Base-by-base conservation (phyloP, 2,113 vertebrate species). In the Pipa parva region DNA sequence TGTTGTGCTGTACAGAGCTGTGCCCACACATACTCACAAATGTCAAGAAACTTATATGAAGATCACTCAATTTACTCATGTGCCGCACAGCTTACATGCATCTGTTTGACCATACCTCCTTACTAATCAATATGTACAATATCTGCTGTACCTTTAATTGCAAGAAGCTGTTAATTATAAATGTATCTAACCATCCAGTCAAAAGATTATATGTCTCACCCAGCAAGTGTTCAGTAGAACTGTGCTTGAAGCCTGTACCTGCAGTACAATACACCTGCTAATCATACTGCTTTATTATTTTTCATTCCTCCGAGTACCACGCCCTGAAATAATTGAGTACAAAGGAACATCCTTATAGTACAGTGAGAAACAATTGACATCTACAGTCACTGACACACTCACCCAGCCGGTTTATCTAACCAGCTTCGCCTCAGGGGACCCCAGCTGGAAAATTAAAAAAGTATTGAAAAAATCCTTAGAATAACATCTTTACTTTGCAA, bases 271-370 rank as follows among this genome's bases (percentile, higher is more conserved):
- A 33, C 63, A 66, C 39, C 63, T 57, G 52, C 26, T 48, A 48
- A 57, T 58, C 54, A 48, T 20, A 4, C 22, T 21, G 6, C 27
- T 57, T 31, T 48, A 46, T 56, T 33, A 10, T 22, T n/a, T 22
- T 13, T 29, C 54, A 58, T 66, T 66, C 63, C 63, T 66, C 37
- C 1, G 20, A 25, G 18, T 21, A 18, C 55, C 63, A 22, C 63
- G 3, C 63, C 63, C 42, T 58, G 42, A 59, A 59, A 59, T 67
- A 26, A 59, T 49, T 59, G 39, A 25, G 36, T 29, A 58, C 42
- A 50, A 29, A 59, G 59, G 59, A 67, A 67, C 63, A 67, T 67
- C 63, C 63, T 22, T 58, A 45, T 48, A 37, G 63, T 49, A 49
- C 17, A 49, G 39, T 5, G 18, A 59, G 42, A 33, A 59, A 50